These are phyloP conservation scores for Oscheius sp. DNA, from an alignment of 2,888 invertebrate genomes.

Conservation along the genomic window DNA sequence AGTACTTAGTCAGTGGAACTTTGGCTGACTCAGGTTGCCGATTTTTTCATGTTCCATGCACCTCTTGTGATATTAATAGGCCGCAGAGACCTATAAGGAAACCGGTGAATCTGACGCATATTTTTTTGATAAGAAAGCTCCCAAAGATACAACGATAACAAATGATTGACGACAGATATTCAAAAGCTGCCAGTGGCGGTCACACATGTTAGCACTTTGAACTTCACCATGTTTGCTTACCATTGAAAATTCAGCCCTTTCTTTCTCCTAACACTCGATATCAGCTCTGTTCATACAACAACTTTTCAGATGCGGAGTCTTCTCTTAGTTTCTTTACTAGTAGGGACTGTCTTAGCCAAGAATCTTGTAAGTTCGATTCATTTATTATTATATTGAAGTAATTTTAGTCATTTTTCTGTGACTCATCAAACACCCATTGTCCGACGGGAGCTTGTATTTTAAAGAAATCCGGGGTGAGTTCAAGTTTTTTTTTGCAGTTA, in stretches of 20 bases:
- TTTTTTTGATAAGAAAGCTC: too few relatives aligned
- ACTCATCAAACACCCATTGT: slow-evolving; percentile 26
- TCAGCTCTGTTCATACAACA: background rate
- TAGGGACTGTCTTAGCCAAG: slow-evolving; percentile 6
- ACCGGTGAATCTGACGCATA: too few relatives aligned
- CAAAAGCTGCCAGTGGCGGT: background rate
- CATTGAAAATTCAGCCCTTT: slow-evolving; percentile 4
- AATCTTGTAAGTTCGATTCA: slow-evolving; percentile 9
- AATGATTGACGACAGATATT: too few relatives aligned
- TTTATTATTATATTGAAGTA: background rate
- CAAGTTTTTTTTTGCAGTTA: background rate
- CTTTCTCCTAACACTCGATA: slow-evolving; percentile 5
- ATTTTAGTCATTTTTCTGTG: slow-evolving; percentile 33
- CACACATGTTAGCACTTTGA: background rate
- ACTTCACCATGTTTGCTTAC: background rate
- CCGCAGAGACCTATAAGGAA: too few relatives aligned
- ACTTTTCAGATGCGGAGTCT: slow-evolving; percentile 29
- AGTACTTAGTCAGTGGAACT: background rate
- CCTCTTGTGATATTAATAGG: too few relatives aligned
- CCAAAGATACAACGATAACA: too few relatives aligned
- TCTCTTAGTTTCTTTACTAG: background rate
- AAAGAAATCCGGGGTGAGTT: slow-evolving; percentile 7
- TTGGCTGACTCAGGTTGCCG: too few relatives aligned
- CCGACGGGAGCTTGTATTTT: slow-evolving; percentile 15
- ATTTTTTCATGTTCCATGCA: too few relatives aligned